A percentile compares a stretch with the other conserved stretches of the same genome.
These are phyloP conservation scores for Acanthoscelides obtectus DNA, from an alignment of 2,888 invertebrate species.

Conservation along the genomic window DNA sequence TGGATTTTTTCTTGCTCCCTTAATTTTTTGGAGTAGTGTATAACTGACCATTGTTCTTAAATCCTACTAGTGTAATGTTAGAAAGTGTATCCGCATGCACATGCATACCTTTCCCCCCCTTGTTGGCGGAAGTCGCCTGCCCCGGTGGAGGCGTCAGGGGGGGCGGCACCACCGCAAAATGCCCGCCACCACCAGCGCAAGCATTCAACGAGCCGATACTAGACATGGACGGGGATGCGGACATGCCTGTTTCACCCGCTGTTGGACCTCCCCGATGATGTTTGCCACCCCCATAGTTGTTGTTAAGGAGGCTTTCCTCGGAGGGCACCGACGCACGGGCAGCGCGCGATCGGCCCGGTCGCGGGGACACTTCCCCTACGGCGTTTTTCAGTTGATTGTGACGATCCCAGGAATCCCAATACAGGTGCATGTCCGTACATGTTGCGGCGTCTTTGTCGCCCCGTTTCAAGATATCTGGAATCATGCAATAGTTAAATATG, in stretches of 20 bases:
- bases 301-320: conserved; percentile 52
- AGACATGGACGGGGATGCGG: conserved; percentile 52
- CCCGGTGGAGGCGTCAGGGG: conserved; percentile 42
- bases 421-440: conserved; percentile 60
- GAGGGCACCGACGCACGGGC: conserved; percentile 57
- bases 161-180: conserved; percentile 24
- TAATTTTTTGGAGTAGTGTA: too few relatives aligned
- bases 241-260: conserved; percentile 40
- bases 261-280: background rate
- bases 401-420: conserved; percentile 94
- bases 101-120: conserved; percentile 45
- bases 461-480: conserved; percentile 56
- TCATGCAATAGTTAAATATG: background rate
- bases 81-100: conserved; percentile 5
- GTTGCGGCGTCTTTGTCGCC: conserved; percentile 55
- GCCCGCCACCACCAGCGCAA: conserved; percentile 20
- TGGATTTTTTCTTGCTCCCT: too few relatives aligned
- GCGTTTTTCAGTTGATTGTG: conserved; percentile 49
- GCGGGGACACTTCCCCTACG: conserved; percentile 50
- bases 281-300: conserved; percentile 40
- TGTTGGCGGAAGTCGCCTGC: conserved; percentile 29
- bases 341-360: conserved; percentile 48
- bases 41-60: background rate
- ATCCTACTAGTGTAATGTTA: background rate
- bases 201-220: conserved; percentile 49